phyloP scores from a whole-genome alignment of 2,797 vertebrate genomes.

The Carcharodon carcharias region DNA sequence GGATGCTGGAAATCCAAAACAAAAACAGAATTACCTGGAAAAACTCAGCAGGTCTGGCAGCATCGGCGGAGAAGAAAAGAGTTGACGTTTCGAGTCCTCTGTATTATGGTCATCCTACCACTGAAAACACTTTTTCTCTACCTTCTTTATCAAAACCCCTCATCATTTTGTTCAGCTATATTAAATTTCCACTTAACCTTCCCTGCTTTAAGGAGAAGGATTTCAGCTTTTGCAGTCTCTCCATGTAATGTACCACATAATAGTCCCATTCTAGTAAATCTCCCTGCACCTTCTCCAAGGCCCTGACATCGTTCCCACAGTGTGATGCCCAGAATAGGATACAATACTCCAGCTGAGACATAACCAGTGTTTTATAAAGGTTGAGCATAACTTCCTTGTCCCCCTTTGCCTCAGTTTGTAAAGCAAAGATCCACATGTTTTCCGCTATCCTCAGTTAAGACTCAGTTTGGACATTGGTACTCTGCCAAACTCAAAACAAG shows the following conservation, averaged over 20 bases:
- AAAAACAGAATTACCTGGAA: no score
- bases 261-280: no score
- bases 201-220: not conserved
- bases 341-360: not conserved
- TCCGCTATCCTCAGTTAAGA: not conserved
- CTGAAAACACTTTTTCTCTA: not conserved
- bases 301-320: not conserved
- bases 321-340: not conserved
- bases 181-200: not conserved
- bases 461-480: not conserved
- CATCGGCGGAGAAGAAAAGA: no score
- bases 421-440: not conserved
- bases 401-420: not conserved
- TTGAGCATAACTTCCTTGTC: not conserved
- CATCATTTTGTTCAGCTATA: not conserved
- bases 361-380: not conserved
- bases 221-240: not conserved
- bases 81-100: no score
- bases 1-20: no score
- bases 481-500: not conserved
- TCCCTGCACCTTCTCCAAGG: not conserved
- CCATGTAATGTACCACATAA: not conserved
- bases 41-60: no score
- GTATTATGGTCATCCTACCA: not conserved
- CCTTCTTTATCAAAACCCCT: not conserved